Evolutionary conservation across 2,797 vertebrate species (phyloP).

Genomic region (Lithobates pipiens): DNA sequence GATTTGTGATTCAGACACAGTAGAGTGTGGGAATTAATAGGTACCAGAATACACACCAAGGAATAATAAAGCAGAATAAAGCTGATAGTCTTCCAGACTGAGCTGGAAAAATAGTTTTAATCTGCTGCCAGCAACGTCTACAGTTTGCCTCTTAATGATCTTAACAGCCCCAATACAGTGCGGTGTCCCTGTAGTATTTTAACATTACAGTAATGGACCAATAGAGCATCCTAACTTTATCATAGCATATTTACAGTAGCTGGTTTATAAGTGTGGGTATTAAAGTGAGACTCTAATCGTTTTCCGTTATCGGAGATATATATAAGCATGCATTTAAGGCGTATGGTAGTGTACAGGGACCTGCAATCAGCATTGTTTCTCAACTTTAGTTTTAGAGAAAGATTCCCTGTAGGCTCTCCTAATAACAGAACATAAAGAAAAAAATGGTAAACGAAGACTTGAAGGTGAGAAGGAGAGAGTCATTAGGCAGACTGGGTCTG

Average conservation of each 20-base stretch:
- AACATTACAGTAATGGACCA: neutral
- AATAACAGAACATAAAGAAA: too few species aligned
- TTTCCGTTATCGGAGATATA: neutral
- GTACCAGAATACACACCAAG: slow-evolving; percentile 29
- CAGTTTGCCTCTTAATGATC: slow-evolving; percentile 19
- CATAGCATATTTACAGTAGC: slow-evolving; percentile 1
- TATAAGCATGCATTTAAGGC: neutral
- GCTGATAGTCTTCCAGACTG: slow-evolving; percentile 25
- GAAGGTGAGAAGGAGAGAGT: too few species aligned
- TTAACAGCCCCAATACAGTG: slow-evolving; percentile 23
- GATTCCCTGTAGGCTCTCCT: too few species aligned
- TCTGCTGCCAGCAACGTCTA: slow-evolving; percentile 40
- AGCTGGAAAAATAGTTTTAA: slow-evolving; percentile 37
- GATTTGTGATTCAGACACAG: slow-evolving; percentile 17
- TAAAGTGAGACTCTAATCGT: neutral
- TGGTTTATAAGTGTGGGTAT: neutral
- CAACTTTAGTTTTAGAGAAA: too few species aligned
- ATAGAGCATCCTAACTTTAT: neutral
- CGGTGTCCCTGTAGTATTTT: neutral
- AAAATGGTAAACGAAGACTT: too few species aligned
- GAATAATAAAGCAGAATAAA: slow-evolving; percentile 33
- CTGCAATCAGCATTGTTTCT: neutral
- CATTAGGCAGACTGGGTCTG: too few species aligned
- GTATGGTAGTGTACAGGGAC: neutral
- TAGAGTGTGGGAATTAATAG: slow-evolving; percentile 30